Evolutionary conservation across 2,113 vertebrate species (phyloP), one percentile per base, ranked within the genome.

Genomic region (Pristiophorus japonicus): DNA sequence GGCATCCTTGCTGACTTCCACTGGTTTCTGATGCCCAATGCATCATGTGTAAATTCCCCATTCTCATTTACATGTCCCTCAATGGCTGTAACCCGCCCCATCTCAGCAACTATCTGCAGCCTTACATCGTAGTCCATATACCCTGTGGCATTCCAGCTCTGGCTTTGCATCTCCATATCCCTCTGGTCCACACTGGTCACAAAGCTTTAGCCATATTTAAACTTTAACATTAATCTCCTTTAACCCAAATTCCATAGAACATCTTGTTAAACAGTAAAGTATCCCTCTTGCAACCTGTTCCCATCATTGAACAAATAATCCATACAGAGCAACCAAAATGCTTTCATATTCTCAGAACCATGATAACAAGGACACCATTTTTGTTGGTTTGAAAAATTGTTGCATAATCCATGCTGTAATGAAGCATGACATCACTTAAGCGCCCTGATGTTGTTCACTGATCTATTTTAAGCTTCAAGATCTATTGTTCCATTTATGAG

Each of bases 391-490:
- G 88, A 65, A 92, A 92, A 63, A 92, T 42, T 92, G 3, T 42
- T 92, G 34, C 38, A 59, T 63, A 62, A 65, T 92, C 62, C 65
- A 16, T 42, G 34, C n/a, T 22, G 14, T 92, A 65, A 38, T 92
- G 59, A 65, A 92, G 38, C 59, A 92, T 92, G 59, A 8, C 34
- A 91, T 38, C 38, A 62, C n/a, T 92, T 92, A 63, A 63, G 88
- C 18, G 4, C 55, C 59, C 7, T 63, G 6, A 38, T 92, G 59
- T 59, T 63, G 88, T 65, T 92, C 65, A 88, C 59, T 63, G 88
- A 92, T 63, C 27, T 63, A n/a, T 92, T 92, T 92, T 62, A 63
- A 92, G 88, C 14, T 42, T 92, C 88, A 42, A n/a, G n/a, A 63
- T 63, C n/a, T 92, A 63, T 65, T 63, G 7, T 91, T 63, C 34